Percentiles rank a stretch among this genome's conserved stretches.
Conservation (phyloP, 1,140 invertebrate genomes). For the Drosophila triauraria region DNA sequence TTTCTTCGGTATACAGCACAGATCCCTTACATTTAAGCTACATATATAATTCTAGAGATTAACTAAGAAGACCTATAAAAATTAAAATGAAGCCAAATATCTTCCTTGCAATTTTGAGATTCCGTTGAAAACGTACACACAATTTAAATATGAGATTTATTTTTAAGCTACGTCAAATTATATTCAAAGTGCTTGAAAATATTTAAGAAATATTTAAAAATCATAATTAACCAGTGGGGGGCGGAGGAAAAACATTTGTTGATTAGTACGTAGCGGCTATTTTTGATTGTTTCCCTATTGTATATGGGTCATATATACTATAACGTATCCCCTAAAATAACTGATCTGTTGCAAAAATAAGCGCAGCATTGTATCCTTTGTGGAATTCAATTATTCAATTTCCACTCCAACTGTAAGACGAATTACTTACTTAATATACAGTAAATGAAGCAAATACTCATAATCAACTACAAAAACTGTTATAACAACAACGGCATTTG, state of each 20-base stretch:
- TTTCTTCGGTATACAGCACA: slow-evolving; percentile 7
- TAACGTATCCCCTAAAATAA: slow-evolving; percentile 27
- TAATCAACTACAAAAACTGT: slow-evolving; percentile 56
- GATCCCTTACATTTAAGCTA: slow-evolving; percentile 8
- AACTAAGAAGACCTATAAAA: slow-evolving; percentile 13
- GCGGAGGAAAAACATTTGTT: slow-evolving; percentile 60
- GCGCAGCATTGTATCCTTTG: slow-evolving; percentile 52
- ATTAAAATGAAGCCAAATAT: slow-evolving; percentile 63
- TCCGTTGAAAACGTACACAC: slow-evolving; percentile 80
- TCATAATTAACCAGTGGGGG: slow-evolving; percentile 6
- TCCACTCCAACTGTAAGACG: slow-evolving; percentile 61
- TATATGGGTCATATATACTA: slow-evolving; percentile 25
- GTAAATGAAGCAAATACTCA: slow-evolving; percentile 45
- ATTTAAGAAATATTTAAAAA: slow-evolving; percentile 76
- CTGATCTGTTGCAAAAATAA: slow-evolving; percentile 38
- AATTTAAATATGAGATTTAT: slow-evolving; percentile 65
- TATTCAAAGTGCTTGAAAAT: slow-evolving; percentile 79
- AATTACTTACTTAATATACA: slow-evolving; percentile 46
- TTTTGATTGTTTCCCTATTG: slow-evolving; percentile 63
- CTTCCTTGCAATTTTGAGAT: slow-evolving; percentile 81
- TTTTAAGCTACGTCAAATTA: slow-evolving; percentile 60
- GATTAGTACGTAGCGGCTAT: slow-evolving; percentile 71
- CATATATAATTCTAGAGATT: slow-evolving; percentile 15
- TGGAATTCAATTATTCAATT: slow-evolving; percentile 36
- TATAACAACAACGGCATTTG: slow-evolving; percentile 55